Conservation (phyloP, 2,888 invertebrate species). For the Aethes cnicana region DNA sequence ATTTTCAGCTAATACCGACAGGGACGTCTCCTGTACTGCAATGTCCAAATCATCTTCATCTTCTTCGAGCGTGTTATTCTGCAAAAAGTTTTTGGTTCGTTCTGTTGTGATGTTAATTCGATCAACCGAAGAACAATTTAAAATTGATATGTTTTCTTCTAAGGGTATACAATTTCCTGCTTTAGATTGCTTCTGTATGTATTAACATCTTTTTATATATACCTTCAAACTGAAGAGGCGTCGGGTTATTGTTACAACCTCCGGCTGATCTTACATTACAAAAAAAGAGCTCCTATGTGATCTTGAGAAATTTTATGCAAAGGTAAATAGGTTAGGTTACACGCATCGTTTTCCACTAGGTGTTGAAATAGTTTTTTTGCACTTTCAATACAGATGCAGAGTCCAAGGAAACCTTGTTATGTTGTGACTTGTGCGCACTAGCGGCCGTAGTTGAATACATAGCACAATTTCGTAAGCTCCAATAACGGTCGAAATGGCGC, state of each 20-base stretch:
- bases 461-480: no score
- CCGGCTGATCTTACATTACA: constrained; percentile 23
- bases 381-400: no score
- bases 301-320: no score
- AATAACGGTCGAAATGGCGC: no score
- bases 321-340: no score
- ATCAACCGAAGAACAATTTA: constrained; percentile 6
- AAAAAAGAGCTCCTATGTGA: constrained; percentile 26
- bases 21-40: background rate
- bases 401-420: no score
- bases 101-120: background rate
- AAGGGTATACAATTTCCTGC: constrained; percentile 5
- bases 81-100: background rate
- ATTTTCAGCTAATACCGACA: constrained; percentile 8
- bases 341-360: no score
- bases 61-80: background rate
- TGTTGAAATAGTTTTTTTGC: no score
- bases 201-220: constrained; percentile 17
- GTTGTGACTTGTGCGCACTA: no score
- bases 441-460: no score
- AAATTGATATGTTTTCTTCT: constrained; percentile 6
- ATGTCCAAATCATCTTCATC: constrained; percentile 1
- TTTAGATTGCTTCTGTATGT: constrained; percentile 2
- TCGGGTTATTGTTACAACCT: constrained; percentile 21
- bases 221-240: constrained; percentile 1